Evolutionary conservation across 2,113 vertebrate genomes (phyloP).

Genomic region (Crotalus horridus): DNA sequence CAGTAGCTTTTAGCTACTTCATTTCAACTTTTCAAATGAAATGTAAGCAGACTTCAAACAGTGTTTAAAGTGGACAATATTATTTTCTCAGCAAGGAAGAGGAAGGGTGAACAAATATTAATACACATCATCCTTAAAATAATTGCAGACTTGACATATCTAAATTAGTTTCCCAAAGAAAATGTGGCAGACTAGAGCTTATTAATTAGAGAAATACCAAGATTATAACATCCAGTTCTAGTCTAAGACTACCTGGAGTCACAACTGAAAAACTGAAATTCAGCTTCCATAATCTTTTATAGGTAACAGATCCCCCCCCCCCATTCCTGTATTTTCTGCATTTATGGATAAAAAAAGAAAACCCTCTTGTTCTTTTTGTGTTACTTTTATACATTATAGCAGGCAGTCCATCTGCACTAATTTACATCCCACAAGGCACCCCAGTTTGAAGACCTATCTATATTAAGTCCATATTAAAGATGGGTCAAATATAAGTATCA

Average conservation of each 20-base stretch:
- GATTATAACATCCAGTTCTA: slow-evolving; percentile 61
- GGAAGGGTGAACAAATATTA: slow-evolving; percentile 71
- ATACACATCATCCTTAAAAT: slow-evolving; percentile 75
- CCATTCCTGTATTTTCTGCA: slow-evolving; percentile 11
- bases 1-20: slow-evolving; percentile 39
- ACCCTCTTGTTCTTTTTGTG: slow-evolving; percentile 11
- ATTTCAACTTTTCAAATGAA: slow-evolving; percentile 71
- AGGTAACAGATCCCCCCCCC: slow-evolving; percentile 44
- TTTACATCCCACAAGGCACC: neutral
- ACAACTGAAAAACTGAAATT: slow-evolving; percentile 66
- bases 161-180: slow-evolving; percentile 78
- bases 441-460: neutral
- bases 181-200: slow-evolving; percentile 74
- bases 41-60: slow-evolving; percentile 73
- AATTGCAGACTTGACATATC: slow-evolving; percentile 73
- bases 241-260: slow-evolving; percentile 61
- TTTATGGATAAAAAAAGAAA: neutral
- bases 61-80: slow-evolving; percentile 67
- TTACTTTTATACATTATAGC: slow-evolving; percentile 41
- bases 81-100: slow-evolving; percentile 72
- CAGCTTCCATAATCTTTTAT: slow-evolving; percentile 53
- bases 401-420: neutral
- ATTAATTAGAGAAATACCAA: slow-evolving; percentile 74
- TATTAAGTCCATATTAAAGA: neutral
- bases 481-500: neutral